A percentile compares a stretch with the other conserved stretches of the same genome.
Conservation (phyloP, 2,888 invertebrate species). For the Thecophora atra region DNA sequence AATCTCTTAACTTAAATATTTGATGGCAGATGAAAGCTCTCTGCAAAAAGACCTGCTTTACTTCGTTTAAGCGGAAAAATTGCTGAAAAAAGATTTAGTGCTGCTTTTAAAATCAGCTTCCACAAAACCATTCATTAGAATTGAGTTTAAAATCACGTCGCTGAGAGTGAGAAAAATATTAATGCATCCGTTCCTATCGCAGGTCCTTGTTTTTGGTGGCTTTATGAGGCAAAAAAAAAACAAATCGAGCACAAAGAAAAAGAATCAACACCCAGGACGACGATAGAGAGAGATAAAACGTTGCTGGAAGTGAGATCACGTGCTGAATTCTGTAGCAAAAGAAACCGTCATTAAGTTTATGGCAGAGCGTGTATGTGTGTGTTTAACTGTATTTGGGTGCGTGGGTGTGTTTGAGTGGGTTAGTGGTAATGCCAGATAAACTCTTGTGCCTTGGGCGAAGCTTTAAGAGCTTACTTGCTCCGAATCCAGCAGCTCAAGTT, state of each 20-base stretch:
- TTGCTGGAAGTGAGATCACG: slow-evolving; percentile 21
- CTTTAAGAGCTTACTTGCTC: slow-evolving; percentile 13
- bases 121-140: slow-evolving; percentile 28
- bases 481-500: neutral
- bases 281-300: slow-evolving; percentile 13
- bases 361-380: slow-evolving; percentile 11
- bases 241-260: neutral
- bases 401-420: slow-evolving; percentile 17
- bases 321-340: slow-evolving; percentile 18
- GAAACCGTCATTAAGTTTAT: slow-evolving; percentile 34
- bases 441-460: neutral
- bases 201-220: neutral
- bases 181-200: neutral
- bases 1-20: too few relatives aligned
- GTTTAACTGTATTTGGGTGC: slow-evolving; percentile 1
- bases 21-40: neutral
- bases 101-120: neutral
- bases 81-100: slow-evolving; percentile 18
- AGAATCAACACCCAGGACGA: neutral
- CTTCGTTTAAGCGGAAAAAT: neutral
- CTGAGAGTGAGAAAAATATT: slow-evolving; percentile 33
- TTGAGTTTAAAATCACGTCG: slow-evolving; percentile 36
- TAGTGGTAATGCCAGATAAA: neutral
- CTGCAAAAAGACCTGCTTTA: neutral
- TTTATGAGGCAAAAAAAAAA: neutral